Base-by-base conservation (phyloP, 2,113 vertebrate species). In the Arizona elegans region DNA sequence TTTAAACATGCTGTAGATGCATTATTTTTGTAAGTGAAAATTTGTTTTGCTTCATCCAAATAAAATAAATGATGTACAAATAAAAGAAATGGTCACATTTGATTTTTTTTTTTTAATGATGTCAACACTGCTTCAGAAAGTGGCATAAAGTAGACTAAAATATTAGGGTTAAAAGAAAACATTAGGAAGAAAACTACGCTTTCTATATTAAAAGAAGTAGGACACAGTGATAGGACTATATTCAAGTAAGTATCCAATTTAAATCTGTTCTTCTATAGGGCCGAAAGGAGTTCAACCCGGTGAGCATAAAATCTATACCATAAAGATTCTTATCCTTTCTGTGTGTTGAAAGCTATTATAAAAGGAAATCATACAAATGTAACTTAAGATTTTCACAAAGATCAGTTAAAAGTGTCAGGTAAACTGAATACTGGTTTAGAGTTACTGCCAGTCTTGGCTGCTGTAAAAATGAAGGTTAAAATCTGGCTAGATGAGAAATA, bases 131-230 rank as follows among this genome's bases (percentile, higher is more conserved):
- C 70, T 38, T 81, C 70, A 81, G 70, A 81, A 81, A 81, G 70
- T 38, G 33, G 7, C n/a, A 81, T 38, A 81, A 81, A 87, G 4
- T 54, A 54, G 86, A 23, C 24, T 8, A 87, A 87, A 87, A n/a
- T 54, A 87, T 87, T 33, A 33, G 4, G 53, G 7, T 10, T 33
- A 92, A 62, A 52, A 10, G 8, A 92, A 94, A 93, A 92, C 13
- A 55, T 81, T 33, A 53, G 26, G 92, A 95, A 86, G 93, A 95
- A 96, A 96, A 92, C 11, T 50, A 75, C 93, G 91, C 21, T 90
- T 15, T 91, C 43, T 62, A 92, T 95, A 95, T 91, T 7, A 1
- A 0, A 8, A 15, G 89, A 87, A 95, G 81, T 43, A 95, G 92
- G 33, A 5, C 24, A 0, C 17, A 0, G 62, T 9, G 54, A 91